These are phyloP conservation scores for Anticlea derivata DNA, from an alignment of 2,888 invertebrate species.

Conservation along the genomic window DNA sequence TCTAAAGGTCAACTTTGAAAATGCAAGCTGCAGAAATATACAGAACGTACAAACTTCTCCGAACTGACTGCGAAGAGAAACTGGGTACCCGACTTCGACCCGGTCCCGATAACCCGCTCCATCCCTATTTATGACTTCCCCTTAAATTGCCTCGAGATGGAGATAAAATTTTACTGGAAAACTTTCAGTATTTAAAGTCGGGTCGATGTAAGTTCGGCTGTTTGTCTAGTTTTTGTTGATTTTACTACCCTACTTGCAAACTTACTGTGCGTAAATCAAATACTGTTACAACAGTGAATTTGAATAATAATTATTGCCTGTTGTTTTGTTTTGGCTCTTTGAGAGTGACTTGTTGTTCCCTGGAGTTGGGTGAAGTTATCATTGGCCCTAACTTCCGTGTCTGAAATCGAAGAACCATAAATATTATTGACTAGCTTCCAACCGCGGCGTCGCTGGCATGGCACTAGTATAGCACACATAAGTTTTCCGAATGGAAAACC, in stretches of 20 bases:
- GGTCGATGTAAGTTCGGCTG: slow-evolving; percentile 31
- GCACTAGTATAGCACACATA: too few species aligned
- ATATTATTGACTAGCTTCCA: too few species aligned
- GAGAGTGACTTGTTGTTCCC: background rate
- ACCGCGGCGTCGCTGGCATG: too few species aligned
- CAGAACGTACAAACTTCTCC: background rate
- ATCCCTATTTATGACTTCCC: slow-evolving; percentile 50
- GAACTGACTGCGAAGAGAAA: background rate
- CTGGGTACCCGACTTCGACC: background rate
- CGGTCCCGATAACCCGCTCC: slow-evolving; percentile 5
- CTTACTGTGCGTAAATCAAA: slow-evolving; percentile 18
- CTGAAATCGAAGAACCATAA: too few species aligned
- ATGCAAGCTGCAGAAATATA: background rate
- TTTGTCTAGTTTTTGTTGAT: slow-evolving; percentile 39
- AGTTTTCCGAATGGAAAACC: too few species aligned
- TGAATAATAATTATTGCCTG: slow-evolving; percentile 12
- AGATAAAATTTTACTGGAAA: slow-evolving; percentile 43
- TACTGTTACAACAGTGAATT: slow-evolving; percentile 11
- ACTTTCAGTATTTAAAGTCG: slow-evolving; percentile 38
- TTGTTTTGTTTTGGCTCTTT: background rate
- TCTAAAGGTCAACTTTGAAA: too few species aligned
- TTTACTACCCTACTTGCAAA: slow-evolving; percentile 29
- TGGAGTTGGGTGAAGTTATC: too few species aligned
- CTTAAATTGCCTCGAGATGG: slow-evolving; percentile 49
- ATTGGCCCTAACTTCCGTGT: background rate